phyloP scores from a whole-genome alignment of 2,888 invertebrate species.

The Drosophila conformis region DNA sequence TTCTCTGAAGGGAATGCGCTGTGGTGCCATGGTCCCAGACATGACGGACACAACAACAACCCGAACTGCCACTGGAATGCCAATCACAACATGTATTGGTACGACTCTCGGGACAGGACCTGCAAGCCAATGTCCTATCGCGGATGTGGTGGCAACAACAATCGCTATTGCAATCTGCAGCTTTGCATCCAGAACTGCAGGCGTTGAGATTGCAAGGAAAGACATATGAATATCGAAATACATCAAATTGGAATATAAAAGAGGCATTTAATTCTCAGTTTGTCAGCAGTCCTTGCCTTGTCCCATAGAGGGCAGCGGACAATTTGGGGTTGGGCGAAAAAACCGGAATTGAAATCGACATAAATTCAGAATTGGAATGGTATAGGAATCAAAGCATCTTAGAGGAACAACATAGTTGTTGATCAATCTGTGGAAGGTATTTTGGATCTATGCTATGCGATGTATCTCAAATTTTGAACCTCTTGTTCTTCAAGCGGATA shows the following conservation, averaged over 20 bases:
- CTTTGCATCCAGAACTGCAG: background rate
- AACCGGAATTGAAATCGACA: too few species aligned
- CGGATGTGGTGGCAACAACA: background rate
- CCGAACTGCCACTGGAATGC: background rate
- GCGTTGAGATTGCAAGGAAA: background rate
- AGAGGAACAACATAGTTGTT: too few species aligned
- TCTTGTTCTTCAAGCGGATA: too few species aligned
- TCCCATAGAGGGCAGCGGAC: background rate
- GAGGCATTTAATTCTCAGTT: background rate
- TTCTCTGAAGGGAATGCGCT: background rate
- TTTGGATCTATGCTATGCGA: too few species aligned
- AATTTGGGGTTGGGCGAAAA: background rate
- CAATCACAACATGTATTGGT: conserved; percentile 22
- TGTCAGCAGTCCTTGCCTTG: background rate
- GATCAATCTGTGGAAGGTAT: too few species aligned
- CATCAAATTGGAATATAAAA: background rate
- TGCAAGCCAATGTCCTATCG: background rate
- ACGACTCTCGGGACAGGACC: background rate
- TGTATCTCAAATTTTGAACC: too few species aligned
- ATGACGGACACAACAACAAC: background rate
- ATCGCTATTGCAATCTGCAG: background rate
- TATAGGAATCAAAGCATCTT: background rate
- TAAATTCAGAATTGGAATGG: background rate
- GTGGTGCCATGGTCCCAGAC: background rate
- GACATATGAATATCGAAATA: background rate